Base-by-base conservation (phyloP, 92 coral and sea anemone genomes). In the Heliopora coerulea region DNA sequence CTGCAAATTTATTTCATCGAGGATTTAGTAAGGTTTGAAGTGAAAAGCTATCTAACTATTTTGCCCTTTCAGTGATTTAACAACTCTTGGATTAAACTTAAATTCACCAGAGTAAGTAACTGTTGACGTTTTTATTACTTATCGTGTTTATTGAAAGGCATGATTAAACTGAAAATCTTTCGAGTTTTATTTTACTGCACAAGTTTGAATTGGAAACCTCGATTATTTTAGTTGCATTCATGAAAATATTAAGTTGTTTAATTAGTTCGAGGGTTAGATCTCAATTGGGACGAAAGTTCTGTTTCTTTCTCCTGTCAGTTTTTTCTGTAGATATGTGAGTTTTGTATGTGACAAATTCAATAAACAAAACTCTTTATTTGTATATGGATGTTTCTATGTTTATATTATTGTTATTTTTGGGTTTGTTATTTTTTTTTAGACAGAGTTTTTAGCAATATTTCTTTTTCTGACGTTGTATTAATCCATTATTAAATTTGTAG, bases 71-170 rank as follows among this genome's bases (percentile, higher is more conserved):
- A 93, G 98, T 68, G 98, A 93, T 67, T 91, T 93, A 42, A 93
- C 98, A 52, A 93, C 98, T 49, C 91, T 93, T 41, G 98, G 98
- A 34, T 85, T 93, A 54, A 93, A 93, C 83, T 86, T 93, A 49
- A 93, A 93, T 78, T 93, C 98, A 34, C 98, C 98, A 13, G 98
- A 93, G 98, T 93, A 90, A 82, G 98, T 80, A 27, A 42, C 8
- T n/a, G 30, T 39, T 18, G 11, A 32, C 33, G 11, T 18, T 65
- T 6, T 48, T 33, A 62, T 62, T 25, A 62, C 52, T 56, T 12
- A 24, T 56, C 25, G 30, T 56, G 1, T 56, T 14, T 11, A 29
- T n/a, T 25, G 25, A 25, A 56, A 29, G 25, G 21, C 1, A 11
- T 13, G 8, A 13, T 25, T 17, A 25, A 0, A 13, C 0, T 57